Percentiles rank a stretch among this genome's conserved stretches.
phyloP scores from a whole-genome alignment of 1,140 invertebrate species.

The Hylaeus anthracinus region DNA sequence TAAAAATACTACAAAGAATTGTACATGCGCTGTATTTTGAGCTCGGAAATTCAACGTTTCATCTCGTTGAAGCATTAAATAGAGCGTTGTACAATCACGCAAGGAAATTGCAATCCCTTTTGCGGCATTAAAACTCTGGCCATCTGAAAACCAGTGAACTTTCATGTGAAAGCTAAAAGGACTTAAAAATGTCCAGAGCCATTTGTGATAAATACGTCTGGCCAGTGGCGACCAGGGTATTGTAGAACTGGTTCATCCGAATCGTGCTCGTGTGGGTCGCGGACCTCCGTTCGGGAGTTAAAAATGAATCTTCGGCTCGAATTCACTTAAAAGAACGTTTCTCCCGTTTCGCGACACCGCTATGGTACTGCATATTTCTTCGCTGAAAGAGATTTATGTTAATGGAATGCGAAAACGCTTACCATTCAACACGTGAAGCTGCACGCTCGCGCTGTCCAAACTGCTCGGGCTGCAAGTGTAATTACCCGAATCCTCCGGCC shows the following conservation, averaged over 20 bases:
- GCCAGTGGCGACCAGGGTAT: too few species aligned
- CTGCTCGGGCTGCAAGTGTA: slow-evolving; percentile 92
- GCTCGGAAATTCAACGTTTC: too few species aligned
- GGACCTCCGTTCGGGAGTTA: neutral
- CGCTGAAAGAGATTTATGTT: slow-evolving; percentile 5
- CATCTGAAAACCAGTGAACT: too few species aligned
- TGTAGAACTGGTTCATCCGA: neutral
- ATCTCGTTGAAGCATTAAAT: too few species aligned
- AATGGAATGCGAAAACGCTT: slow-evolving; percentile 64
- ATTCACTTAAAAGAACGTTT: neutral
- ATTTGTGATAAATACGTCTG: too few species aligned
- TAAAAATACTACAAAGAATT: too few species aligned
- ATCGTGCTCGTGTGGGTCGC: neutral
- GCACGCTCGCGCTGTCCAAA: slow-evolving; percentile 89
- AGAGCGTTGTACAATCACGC: too few species aligned
- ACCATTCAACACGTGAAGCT: slow-evolving; percentile 91
- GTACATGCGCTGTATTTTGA: too few species aligned
- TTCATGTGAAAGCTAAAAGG: too few species aligned
- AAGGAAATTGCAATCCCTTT: too few species aligned
- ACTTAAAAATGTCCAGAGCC: too few species aligned
- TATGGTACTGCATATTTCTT: neutral
- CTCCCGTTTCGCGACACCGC: neutral
- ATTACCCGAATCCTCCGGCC: slow-evolving; percentile 89
- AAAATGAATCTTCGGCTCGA: neutral
- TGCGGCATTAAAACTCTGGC: too few species aligned